These are phyloP conservation scores for Chirona hameri DNA, from an alignment of 2,888 invertebrate species.

Conservation along the genomic window DNA sequence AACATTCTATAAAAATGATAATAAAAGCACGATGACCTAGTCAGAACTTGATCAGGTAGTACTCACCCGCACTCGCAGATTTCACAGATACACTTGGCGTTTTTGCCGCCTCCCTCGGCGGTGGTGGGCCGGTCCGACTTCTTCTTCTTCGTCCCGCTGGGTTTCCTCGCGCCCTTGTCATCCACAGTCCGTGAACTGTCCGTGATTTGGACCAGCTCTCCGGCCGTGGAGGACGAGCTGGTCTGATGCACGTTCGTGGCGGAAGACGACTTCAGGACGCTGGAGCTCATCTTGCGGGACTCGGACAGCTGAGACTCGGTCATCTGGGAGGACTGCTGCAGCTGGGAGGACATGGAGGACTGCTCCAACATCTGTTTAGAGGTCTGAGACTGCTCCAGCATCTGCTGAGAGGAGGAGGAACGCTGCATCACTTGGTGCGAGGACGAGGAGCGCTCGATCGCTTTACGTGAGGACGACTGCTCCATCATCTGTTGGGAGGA, in stretches of 20 bases:
- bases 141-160: background rate
- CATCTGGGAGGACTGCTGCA: conserved; percentile 3
- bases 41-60: background rate
- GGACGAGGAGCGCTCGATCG: background rate
- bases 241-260: background rate
- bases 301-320: background rate
- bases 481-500: background rate
- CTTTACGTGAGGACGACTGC: background rate
- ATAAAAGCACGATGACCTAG: background rate
- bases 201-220: background rate
- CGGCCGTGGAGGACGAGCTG: background rate
- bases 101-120: conserved; percentile 5
- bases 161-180: background rate
- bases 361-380: background rate
- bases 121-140: background rate
- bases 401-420: background rate
- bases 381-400: background rate
- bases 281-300: background rate
- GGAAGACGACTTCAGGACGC: background rate
- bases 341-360: background rate
- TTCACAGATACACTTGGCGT: conserved; percentile 11
- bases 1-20: background rate
- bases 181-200: background rate
- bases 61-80: conserved; percentile 27
- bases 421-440: background rate